Percentiles rank a stretch among this genome's conserved stretches.
Conservation (phyloP, 2,113 vertebrate genomes). For the Rhea pennata region DNA sequence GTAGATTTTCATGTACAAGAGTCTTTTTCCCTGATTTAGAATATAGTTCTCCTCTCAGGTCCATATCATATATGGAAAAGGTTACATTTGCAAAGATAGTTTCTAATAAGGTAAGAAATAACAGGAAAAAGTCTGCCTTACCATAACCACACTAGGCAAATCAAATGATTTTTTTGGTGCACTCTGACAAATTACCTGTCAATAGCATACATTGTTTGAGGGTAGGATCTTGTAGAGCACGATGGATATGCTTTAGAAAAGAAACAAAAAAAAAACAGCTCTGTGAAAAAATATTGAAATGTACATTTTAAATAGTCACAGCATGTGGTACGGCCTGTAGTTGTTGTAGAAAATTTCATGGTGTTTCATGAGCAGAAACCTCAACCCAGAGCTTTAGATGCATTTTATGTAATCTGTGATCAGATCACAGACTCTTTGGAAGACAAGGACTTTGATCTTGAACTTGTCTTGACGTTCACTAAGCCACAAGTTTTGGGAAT, state of each 20-base stretch:
- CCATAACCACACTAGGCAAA: neutral
- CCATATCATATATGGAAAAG: neutral
- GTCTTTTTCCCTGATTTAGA: neutral
- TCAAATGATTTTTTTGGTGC: neutral
- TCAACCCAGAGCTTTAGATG: neutral
- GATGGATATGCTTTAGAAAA: neutral
- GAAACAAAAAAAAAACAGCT: neutral
- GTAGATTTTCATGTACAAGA: neutral
- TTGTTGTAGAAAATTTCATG: neutral
- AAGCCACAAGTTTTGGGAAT: neutral
- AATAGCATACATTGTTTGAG: neutral
- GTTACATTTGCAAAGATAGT: neutral
- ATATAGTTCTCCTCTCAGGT: neutral
- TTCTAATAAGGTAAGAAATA: neutral
- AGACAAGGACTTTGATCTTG: neutral
- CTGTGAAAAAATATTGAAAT: neutral
- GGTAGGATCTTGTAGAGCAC: neutral
- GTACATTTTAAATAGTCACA: fast-evolving
- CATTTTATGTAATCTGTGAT: neutral
- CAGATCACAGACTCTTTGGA: fast-evolving
- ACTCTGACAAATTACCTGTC: neutral
- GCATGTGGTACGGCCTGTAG: neutral
- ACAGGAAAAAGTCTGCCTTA: neutral
- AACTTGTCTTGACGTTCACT: neutral
- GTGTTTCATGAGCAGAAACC: neutral